phyloP scores from a whole-genome alignment of 2,113 vertebrate genomes.

The Panthera leo region DNA sequence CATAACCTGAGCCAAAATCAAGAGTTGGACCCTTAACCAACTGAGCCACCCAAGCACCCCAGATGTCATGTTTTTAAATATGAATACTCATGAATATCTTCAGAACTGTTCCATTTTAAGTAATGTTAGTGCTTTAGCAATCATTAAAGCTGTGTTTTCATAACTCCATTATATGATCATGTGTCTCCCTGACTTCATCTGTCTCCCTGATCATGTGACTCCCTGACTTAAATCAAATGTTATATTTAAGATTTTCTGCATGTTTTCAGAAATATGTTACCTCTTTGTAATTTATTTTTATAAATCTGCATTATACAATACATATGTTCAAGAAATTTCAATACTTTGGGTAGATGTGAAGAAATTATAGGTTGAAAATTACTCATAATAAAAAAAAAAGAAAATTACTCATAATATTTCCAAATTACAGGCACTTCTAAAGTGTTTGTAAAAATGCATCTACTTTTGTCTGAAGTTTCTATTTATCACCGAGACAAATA shows the following conservation, averaged over 20 bases:
- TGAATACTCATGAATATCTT: constrained; percentile 10
- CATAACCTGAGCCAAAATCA: too few relatives aligned
- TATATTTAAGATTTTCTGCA: neutral
- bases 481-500: neutral
- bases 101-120: neutral
- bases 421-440: neutral
- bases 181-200: too few relatives aligned
- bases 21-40: too few relatives aligned
- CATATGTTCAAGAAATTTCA: neutral
- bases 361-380: constrained; percentile 14
- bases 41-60: too few relatives aligned
- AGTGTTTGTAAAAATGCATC: neutral
- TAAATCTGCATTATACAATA: neutral
- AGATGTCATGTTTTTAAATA: neutral
- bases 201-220: neutral
- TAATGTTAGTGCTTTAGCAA: neutral
- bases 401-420: constrained; percentile 24
- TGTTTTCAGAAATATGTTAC: constrained; percentile 32
- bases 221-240: neutral
- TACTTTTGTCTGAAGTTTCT: constrained; percentile 14
- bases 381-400: neutral
- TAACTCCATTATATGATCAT: neutral
- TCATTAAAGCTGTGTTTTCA: neutral
- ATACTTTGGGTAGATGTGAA: neutral
- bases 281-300: constrained; percentile 22